These are phyloP conservation scores for Gonatopus flavifemur DNA, from an alignment of 1,140 invertebrate genomes.

Conservation along the genomic window DNA sequence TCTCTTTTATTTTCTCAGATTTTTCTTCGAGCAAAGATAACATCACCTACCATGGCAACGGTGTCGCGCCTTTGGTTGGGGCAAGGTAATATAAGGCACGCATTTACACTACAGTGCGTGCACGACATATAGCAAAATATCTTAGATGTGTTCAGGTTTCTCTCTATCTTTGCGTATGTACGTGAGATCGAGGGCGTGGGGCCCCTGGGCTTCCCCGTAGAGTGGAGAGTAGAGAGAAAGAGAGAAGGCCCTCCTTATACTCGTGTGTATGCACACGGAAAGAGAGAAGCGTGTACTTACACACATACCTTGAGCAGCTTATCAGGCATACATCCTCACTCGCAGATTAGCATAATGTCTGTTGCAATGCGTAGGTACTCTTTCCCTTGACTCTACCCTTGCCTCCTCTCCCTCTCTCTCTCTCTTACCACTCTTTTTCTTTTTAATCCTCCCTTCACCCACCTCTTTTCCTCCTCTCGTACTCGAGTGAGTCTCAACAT, in stretches of 20 bases:
- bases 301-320: conserved; percentile 41
- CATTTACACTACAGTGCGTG: conserved; percentile 16
- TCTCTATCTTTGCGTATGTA: conserved; percentile 30
- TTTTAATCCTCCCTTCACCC: background rate
- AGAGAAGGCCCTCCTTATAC: background rate
- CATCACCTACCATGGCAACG: no score
- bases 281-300: conserved; percentile 28
- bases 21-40: no score
- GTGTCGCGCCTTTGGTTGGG: no score
- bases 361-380: conserved; percentile 53
- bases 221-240: conserved; percentile 19
- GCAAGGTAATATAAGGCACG: conserved; percentile 34
- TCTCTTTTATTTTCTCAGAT: background rate
- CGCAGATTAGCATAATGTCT: conserved; percentile 59
- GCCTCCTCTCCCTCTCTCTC: conserved; percentile 10
- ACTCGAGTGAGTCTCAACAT: background rate
- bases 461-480: conserved; percentile 11
- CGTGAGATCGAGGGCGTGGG: conserved; percentile 55
- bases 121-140: conserved; percentile 5
- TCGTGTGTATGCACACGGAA: conserved; percentile 1
- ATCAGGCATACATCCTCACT: conserved; percentile 57
- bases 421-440: conserved; percentile 4
- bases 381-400: conserved; percentile 5
- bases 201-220: conserved; percentile 50
- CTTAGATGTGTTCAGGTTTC: no score